These are phyloP conservation scores for Zosterops hypoxanthus DNA, from an alignment of 2,113 vertebrate species.

Conservation along the genomic window DNA sequence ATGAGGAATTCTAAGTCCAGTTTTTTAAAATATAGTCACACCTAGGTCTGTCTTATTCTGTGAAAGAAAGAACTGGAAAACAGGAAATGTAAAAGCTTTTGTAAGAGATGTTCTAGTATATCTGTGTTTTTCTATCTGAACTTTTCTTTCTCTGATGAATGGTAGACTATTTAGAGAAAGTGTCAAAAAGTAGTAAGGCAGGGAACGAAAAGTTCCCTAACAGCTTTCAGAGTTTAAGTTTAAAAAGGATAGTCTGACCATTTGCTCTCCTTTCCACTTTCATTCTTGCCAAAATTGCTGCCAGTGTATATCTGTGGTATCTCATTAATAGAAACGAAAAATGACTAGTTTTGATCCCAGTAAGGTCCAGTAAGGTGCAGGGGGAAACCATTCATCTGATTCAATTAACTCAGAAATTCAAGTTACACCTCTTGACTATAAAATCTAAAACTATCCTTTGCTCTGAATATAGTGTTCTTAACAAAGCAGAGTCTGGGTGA, in stretches of 20 bases:
- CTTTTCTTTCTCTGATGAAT: not conserved
- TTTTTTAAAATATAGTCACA: not conserved
- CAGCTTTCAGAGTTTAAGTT: not conserved
- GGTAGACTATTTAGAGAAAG: not conserved
- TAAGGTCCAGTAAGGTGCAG: not conserved
- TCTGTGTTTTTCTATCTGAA: not conserved
- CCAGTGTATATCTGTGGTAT: not conserved
- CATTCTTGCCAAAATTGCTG: not conserved
- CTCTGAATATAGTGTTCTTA: not conserved
- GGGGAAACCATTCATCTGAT: not conserved
- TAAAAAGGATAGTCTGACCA: not conserved
- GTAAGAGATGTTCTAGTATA: not conserved
- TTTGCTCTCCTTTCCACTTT: conserved; percentile 19
- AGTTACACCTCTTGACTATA: not conserved
- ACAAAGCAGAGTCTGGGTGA: not conserved
- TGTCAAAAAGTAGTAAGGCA: not conserved
- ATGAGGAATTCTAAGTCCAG: not conserved
- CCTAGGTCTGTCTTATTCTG: not conserved
- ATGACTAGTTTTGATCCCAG: conserved; percentile 20
- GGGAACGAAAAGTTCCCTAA: not conserved
- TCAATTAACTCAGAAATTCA: conserved; percentile 40
- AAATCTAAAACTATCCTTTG: not conserved
- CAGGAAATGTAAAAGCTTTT: not conserved
- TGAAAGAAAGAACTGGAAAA: not conserved
- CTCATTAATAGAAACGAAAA: conserved; percentile 37